These are phyloP conservation scores for Acropora yongei DNA, from an alignment of 64 coral and sea anemone genomes.

Conservation along the genomic window DNA sequence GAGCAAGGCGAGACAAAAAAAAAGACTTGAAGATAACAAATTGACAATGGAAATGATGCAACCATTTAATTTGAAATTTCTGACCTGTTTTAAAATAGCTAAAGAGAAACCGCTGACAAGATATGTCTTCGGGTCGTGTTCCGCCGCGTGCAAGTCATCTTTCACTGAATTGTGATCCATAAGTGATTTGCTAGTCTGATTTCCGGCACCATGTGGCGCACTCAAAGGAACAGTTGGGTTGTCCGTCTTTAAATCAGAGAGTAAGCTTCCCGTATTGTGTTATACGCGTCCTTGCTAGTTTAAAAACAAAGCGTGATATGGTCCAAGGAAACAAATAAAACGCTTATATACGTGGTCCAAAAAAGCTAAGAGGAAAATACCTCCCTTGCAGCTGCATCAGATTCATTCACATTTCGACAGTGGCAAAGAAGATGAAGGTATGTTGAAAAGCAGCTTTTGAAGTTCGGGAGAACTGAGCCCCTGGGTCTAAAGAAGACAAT, in stretches of 20 bases:
- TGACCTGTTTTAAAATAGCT: constrained; percentile 36
- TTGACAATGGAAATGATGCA: background rate
- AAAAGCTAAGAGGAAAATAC: too few relatives aligned
- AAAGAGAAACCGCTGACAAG: constrained; percentile 40
- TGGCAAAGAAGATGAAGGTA: too few relatives aligned
- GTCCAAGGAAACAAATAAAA: background rate
- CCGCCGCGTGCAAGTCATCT: background rate
- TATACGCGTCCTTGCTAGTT: background rate
- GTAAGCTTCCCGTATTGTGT: background rate
- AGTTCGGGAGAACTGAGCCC: background rate
- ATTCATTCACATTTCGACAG: background rate
- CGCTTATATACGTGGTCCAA: background rate
- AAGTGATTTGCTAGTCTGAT: background rate
- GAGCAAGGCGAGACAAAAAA: background rate
- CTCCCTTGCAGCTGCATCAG: too few relatives aligned
- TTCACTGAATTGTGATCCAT: constrained; percentile 1
- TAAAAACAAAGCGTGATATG: background rate
- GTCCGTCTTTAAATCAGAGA: too few relatives aligned
- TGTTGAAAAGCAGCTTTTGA: too few relatives aligned
- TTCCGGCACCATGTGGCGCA: too few relatives aligned
- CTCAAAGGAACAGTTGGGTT: background rate
- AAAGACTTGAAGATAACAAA: background rate
- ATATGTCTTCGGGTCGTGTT: background rate
- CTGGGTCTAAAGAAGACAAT: too few relatives aligned
- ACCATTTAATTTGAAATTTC: background rate